These are phyloP conservation scores for Periplaneta americana DNA, from an alignment of 1,140 invertebrate species.

Conservation along the genomic window DNA sequence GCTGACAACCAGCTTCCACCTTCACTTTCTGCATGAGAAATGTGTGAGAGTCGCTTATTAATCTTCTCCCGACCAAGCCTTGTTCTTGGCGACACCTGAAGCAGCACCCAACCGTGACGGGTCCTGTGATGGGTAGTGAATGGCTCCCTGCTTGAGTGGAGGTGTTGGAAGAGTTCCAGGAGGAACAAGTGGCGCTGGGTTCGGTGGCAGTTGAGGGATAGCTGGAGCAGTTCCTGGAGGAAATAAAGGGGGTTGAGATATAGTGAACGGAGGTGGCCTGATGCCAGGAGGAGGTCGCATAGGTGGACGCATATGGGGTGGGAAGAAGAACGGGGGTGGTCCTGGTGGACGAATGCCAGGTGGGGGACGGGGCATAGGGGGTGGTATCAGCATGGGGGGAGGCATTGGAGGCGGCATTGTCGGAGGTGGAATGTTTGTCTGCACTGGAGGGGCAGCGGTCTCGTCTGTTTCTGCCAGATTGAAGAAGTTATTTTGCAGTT, in stretches of 20 bases:
- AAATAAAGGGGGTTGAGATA: conserved; percentile 25
- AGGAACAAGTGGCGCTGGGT: conserved; percentile 42
- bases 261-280: conserved; percentile 23
- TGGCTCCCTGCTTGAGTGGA: conserved; percentile 26
- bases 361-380: conserved; percentile 35
- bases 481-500: conserved; percentile 76
- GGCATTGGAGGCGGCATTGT: conserved; percentile 44
- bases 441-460: conserved; percentile 35
- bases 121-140: conserved; percentile 95
- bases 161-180: conserved; percentile 39
- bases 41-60: neutral
- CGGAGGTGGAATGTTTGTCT: conserved; percentile 47
- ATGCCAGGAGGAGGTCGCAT: conserved; percentile 24
- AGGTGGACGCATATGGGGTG: conserved; percentile 45
- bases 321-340: conserved; percentile 31
- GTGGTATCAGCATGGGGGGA: conserved; percentile 39
- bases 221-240: conserved; percentile 22
- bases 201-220: conserved; percentile 17
- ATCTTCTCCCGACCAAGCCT: conserved; percentile 14
- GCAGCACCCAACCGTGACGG: conserved; percentile 78
- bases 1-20: no score
- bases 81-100: conserved; percentile 15
- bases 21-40: no score
- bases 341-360: conserved; percentile 25
- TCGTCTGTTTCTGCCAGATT: conserved; percentile 50